These are phyloP conservation scores for Drosophila pandora DNA, from an alignment of 1,140 invertebrate species.

Conservation along the genomic window DNA sequence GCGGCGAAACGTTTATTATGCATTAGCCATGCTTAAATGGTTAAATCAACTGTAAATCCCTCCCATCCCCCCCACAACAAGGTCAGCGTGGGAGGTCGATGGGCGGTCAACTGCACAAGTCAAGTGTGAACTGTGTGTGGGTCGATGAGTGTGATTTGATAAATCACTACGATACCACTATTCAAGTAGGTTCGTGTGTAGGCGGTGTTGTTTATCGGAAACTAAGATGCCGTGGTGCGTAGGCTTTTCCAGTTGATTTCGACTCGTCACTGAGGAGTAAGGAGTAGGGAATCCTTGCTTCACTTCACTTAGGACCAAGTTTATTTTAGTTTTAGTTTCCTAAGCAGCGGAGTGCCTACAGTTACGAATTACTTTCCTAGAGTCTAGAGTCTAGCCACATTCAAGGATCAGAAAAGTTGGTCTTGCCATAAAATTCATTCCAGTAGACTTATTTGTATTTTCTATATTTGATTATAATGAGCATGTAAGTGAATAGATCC, in stretches of 20 bases:
- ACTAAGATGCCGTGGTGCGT: conserved; percentile 10
- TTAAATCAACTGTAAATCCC: conserved; percentile 80
- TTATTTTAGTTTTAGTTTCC: too few species aligned
- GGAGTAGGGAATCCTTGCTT: not conserved
- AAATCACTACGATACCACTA: conserved; percentile 35
- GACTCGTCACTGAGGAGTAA: not conserved
- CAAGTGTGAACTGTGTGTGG: conserved; percentile 49
- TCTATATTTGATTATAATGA: not conserved
- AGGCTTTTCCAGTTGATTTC: conserved; percentile 33
- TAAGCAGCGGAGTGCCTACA: too few species aligned
- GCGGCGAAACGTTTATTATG: conserved; percentile 74
- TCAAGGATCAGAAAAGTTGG: not conserved
- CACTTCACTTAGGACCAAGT: not conserved
- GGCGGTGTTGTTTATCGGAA: conserved; percentile 16
- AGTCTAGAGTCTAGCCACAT: not conserved
- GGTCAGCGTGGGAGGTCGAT: conserved; percentile 32
- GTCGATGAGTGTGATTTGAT: conserved; percentile 46
- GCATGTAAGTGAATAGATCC: conserved; percentile 1
- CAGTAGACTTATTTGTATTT: not conserved
- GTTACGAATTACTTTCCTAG: not conserved
- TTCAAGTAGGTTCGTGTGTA: not conserved
- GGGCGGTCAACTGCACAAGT: conserved; percentile 55
- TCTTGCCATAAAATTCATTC: not conserved
- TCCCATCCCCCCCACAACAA: conserved; percentile 34
- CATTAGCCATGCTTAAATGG: conserved; percentile 76